Percentiles rank a stretch among this genome's conserved stretches.
phyloP scores from a whole-genome alignment of 2,113 vertebrate species.

The Ploceus nigricollis region DNA sequence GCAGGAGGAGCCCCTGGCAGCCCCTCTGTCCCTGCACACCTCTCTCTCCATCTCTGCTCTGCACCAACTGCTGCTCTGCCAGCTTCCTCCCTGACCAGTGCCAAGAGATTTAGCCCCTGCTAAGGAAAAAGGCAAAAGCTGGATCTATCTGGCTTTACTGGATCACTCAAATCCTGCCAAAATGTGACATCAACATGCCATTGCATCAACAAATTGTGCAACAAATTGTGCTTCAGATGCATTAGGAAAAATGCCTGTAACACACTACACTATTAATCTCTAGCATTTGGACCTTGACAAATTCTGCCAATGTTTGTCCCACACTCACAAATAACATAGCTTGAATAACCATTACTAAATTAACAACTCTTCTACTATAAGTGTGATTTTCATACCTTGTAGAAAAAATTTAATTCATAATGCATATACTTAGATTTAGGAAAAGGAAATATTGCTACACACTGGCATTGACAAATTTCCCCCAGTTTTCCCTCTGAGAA shows the following conservation, averaged over 20 bases:
- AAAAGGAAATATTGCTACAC: background rate
- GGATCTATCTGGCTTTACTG: background rate
- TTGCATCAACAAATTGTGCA: background rate
- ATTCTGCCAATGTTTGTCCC: background rate
- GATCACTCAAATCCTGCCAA: background rate
- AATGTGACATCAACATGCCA: background rate
- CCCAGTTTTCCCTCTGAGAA: background rate
- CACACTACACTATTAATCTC: background rate
- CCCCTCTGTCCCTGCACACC: background rate
- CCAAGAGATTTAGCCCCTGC: background rate
- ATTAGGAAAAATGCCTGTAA: background rate
- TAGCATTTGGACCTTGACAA: background rate
- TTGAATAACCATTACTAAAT: background rate
- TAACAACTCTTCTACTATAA: background rate
- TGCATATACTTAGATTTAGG: background rate
- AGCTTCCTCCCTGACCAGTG: background rate
- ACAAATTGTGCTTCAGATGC: background rate
- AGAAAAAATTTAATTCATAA: background rate
- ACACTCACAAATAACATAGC: background rate
- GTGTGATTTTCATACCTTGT: background rate
- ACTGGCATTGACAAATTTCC: background rate
- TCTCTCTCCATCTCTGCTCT: background rate
- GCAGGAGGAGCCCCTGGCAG: background rate
- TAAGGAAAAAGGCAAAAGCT: background rate
- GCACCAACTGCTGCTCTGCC: background rate